phyloP scores from a whole-genome alignment of 2,113 vertebrate species.

The Microcebus ravelobensis region DNA sequence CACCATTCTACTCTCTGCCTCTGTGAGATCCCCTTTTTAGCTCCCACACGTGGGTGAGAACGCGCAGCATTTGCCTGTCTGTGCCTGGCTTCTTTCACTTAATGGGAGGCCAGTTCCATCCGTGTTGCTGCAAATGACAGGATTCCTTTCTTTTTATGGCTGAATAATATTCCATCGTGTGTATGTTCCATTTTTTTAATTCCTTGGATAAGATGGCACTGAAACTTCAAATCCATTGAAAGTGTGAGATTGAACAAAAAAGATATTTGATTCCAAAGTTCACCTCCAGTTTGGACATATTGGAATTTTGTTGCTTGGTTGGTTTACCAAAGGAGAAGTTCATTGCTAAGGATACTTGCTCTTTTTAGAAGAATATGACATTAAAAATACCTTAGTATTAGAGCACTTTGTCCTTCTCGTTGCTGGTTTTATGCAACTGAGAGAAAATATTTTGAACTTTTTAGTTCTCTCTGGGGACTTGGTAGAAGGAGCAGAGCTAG shows the following conservation, averaged over 20 bases:
- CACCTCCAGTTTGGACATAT: not conserved
- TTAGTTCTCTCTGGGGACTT: conserved; percentile 67
- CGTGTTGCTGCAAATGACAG: not conserved
- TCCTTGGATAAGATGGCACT: conserved; percentile 69
- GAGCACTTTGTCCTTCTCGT: not conserved
- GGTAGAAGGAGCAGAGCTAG: conserved; percentile 68
- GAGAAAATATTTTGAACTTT: conserved; percentile 76
- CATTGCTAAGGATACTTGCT: conserved; percentile 39
- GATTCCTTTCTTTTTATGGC: not conserved
- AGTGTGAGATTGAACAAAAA: conserved; percentile 57
- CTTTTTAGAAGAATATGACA: conserved; percentile 54
- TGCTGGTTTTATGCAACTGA: conserved; percentile 59
- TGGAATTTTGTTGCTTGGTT: not conserved
- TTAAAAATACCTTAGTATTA: conserved; percentile 49
- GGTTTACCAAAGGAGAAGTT: conserved; percentile 49
- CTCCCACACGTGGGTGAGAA: not conserved
- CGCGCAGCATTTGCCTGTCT: not conserved
- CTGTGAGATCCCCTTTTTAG: not conserved
- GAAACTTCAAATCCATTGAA: conserved; percentile 64
- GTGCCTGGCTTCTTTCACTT: not conserved
- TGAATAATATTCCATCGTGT: not conserved
- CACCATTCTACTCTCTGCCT: not conserved
- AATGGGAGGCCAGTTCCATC: not conserved
- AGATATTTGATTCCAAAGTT: conserved; percentile 56
- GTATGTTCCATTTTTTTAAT: conserved; percentile 9